Evolutionary conservation across 2,113 vertebrate genomes (phyloP).

Genomic region (Epinephelus fuscoguttatus): DNA sequence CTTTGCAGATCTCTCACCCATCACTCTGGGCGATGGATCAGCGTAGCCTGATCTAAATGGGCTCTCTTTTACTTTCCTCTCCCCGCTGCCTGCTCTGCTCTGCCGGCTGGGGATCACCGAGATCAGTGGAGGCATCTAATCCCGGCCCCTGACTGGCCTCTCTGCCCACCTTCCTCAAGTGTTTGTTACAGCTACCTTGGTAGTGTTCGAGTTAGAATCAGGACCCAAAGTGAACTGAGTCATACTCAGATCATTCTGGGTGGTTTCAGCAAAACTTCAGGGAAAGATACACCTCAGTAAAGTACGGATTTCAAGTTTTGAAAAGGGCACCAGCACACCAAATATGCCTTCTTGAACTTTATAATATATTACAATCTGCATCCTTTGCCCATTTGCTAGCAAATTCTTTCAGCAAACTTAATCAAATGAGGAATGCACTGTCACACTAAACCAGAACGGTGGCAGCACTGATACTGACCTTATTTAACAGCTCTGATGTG

Average conservation of each 20-base stretch:
- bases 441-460: not conserved
- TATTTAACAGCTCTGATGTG: not conserved
- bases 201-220: constrained; percentile 19
- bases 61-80: constrained; percentile 40
- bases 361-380: too few species aligned
- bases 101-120: constrained; percentile 32
- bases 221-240: not conserved
- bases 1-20: constrained; percentile 53
- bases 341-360: not conserved
- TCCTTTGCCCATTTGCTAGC: not conserved
- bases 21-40: constrained; percentile 64
- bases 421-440: too few species aligned
- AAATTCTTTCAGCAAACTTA: not conserved
- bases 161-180: constrained; percentile 19
- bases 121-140: constrained; percentile 58
- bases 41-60: constrained; percentile 55
- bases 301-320: not conserved
- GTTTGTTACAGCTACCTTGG: constrained; percentile 12
- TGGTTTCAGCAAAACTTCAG: not conserved
- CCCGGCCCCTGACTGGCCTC: constrained; percentile 8
- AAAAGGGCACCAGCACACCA: not conserved
- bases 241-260: not conserved
- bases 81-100: not conserved
- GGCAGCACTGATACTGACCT: not conserved
- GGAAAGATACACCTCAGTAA: not conserved